A percentile compares a stretch with the other conserved stretches of the same genome.
Conservation (phyloP, 1,140 invertebrate genomes). For the Meloidogyne chitwoodi region DNA sequence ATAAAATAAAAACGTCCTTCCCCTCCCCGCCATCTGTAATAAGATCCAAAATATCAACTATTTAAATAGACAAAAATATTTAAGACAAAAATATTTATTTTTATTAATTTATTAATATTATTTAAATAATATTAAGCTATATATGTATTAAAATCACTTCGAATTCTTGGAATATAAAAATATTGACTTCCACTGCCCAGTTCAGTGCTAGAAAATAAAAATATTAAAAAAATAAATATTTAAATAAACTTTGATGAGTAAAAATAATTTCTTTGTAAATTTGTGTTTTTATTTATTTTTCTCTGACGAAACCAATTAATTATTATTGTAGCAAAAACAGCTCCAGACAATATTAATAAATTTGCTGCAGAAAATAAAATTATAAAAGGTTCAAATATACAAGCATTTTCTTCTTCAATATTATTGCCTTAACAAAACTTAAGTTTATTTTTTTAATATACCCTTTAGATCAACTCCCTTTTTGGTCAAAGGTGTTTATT, state of each 20-base stretch:
- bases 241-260: neutral
- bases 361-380: neutral
- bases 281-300: neutral
- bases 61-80: neutral
- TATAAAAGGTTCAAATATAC: neutral
- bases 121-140: neutral
- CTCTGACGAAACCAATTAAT: neutral
- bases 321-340: neutral
- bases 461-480: too few species aligned
- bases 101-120: neutral
- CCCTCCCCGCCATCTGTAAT: too few species aligned
- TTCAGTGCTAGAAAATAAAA: neutral
- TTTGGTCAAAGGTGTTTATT: too few species aligned
- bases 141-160: neutral
- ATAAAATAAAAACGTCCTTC: too few species aligned
- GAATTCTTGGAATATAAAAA: neutral
- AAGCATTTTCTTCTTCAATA: neutral
- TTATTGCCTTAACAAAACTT: too few species aligned
- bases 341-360: neutral
- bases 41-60: too few species aligned
- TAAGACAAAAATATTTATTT: neutral
- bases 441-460: too few species aligned
- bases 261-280: neutral
- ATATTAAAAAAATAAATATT: neutral
- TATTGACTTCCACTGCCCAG: neutral